Evolutionary conservation across 35 echinoderm and acorn worm genomes (phyloP), one percentile per base, ranked within the genome.

Genomic region (Stichopus chloronotus): DNA sequence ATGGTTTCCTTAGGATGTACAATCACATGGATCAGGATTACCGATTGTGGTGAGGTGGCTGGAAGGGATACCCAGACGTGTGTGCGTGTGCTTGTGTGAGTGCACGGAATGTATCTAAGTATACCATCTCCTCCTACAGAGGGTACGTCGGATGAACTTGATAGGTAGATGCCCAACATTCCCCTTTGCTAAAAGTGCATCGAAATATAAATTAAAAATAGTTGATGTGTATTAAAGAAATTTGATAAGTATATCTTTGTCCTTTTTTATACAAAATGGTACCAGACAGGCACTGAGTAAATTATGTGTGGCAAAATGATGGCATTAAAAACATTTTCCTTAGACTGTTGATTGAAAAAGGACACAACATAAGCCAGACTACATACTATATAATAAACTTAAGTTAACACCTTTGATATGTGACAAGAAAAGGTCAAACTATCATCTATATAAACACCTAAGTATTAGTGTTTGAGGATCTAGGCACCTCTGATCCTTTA

Each of bases 141-240:
- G n/a, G n/a, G n/a, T n/a, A n/a, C n/a, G n/a, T n/a, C n/a, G n/a
- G n/a, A n/a, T n/a, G n/a, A n/a, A n/a, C n/a, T n/a, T n/a, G n/a
- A n/a, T n/a, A n/a, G n/a, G n/a, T n/a, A n/a, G n/a, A n/a, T n/a
- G n/a, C n/a, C n/a, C n/a, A n/a, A n/a, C n/a, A n/a, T n/a, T n/a
- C n/a, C n/a, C n/a, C 63, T 69, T 69, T 9, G 8, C 8, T 69
- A 69, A 69, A 69, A 69, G 8, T 19, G 19, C 19, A 69, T 69
- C 19, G 63, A 69, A 69, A 69, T 69, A 8, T 69, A 69, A 69
- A 69, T 69, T 69, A 69, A 69, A 69, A 69, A 69, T 69, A 69
- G n/a, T n/a, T n/a, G n/a, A n/a, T n/a, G n/a, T n/a, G n/a, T n/a
- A n/a, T n/a, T n/a, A n/a, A n/a, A n/a, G n/a, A n/a, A n/a, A n/a